Evolutionary conservation across 2,797 vertebrate genomes (phyloP).

Genomic region (Scleropages formosus): DNA sequence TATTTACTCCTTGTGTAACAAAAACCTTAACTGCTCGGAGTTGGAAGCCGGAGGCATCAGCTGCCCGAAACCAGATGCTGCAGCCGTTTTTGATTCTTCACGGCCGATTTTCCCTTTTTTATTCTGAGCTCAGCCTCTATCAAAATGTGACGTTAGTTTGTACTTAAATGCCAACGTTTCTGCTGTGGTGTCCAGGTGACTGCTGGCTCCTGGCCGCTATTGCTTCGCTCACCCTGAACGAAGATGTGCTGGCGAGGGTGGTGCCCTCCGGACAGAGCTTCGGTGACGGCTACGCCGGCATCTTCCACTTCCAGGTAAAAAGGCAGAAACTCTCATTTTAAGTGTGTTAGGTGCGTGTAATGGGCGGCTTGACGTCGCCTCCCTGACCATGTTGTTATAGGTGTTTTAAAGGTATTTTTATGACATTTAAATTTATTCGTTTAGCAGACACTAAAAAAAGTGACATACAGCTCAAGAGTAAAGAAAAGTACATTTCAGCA

Average conservation of each 20-base stretch:
- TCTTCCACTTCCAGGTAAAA: slow-evolving; percentile 73
- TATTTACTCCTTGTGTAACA: no score
- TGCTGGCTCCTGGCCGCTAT: slow-evolving; percentile 78
- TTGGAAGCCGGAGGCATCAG: background rate
- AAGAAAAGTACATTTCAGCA: no score
- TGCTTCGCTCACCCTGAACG: slow-evolving; percentile 71
- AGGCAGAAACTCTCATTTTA: no score
- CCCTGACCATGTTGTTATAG: no score
- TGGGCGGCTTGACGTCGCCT: background rate
- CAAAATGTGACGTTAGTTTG: background rate
- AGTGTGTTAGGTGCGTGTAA: no score
- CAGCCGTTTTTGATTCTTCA: no score
- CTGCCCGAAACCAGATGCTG: no score
- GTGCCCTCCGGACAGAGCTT: slow-evolving; percentile 68
- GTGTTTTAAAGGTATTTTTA: no score
- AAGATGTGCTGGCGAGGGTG: slow-evolving; percentile 64
- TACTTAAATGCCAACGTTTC: background rate
- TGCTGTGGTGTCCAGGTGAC: slow-evolving; percentile 59
- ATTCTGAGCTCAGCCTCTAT: background rate
- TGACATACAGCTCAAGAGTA: no score
- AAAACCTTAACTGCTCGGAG: background rate
- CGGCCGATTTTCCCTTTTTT: no score
- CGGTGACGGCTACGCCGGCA: slow-evolving; percentile 64
- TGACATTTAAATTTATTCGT: no score
- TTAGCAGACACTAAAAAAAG: no score